These are phyloP conservation scores for Adelosebastes latens DNA, from an alignment of 2,797 vertebrate species.

Conservation along the genomic window DNA sequence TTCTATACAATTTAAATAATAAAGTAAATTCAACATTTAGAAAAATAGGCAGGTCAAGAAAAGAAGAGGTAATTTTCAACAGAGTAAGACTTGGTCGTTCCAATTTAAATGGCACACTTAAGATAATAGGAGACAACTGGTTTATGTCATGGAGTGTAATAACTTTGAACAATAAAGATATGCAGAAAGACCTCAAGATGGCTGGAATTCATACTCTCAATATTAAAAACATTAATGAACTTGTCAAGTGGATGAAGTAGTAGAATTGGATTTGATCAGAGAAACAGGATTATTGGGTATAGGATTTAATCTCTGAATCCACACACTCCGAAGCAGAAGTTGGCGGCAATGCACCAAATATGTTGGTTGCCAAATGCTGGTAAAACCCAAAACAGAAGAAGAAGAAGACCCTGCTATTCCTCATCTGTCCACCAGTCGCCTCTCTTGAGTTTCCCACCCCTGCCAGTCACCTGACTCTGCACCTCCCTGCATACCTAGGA, in stretches of 20 bases:
- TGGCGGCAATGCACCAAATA: background rate
- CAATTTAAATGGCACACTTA: too few species aligned
- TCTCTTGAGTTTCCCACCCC: background rate
- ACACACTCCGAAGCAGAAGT: background rate
- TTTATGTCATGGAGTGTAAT: too few species aligned
- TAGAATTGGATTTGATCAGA: background rate
- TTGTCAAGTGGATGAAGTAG: background rate
- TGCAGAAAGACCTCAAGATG: background rate
- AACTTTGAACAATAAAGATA: fast-evolving
- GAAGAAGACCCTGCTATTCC: background rate
- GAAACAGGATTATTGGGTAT: background rate
- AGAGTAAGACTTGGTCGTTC: too few species aligned
- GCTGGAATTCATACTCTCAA: background rate
- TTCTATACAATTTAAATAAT: too few species aligned
- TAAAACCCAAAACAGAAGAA: background rate
- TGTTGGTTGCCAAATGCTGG: background rate
- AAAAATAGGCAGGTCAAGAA: too few species aligned
- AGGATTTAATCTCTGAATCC: background rate
- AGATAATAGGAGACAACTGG: too few species aligned
- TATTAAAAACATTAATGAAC: background rate
- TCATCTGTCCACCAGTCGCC: background rate
- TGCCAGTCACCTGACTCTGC: background rate
- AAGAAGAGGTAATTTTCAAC: too few species aligned
- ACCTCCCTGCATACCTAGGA: background rate
- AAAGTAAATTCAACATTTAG: too few species aligned